Evolutionary conservation across 2,113 vertebrate species (phyloP).

Genomic region (Percina caprodes): DNA sequence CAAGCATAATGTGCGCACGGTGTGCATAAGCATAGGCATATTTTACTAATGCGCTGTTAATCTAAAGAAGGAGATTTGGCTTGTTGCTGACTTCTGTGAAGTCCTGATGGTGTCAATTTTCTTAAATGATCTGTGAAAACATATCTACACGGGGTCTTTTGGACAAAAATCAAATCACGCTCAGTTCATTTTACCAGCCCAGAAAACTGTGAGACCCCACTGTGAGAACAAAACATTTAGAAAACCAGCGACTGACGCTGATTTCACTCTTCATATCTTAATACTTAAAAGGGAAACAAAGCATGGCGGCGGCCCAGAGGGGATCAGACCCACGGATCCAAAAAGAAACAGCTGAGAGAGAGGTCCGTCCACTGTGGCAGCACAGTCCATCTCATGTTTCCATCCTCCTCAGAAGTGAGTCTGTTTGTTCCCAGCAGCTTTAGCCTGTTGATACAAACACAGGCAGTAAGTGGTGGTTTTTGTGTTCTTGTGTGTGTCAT

Average conservation of each 20-base stretch:
- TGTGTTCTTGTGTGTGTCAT: neutral
- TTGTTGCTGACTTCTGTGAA: neutral
- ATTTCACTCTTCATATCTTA: neutral
- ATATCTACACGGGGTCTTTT: neutral
- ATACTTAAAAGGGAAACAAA: neutral
- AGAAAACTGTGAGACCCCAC: neutral
- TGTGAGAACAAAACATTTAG: neutral
- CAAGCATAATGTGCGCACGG: too few relatives aligned
- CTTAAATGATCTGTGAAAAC: neutral
- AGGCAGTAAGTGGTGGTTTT: constrained; percentile 17
- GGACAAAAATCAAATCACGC: neutral
- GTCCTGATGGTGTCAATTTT: neutral
- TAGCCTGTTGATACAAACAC: constrained; percentile 76
- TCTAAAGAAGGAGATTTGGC: neutral
- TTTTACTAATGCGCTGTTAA: too few relatives aligned
- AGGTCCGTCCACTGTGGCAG: neutral
- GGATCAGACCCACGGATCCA: constrained; percentile 10
- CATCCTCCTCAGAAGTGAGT: constrained; percentile 25
- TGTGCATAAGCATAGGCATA: too few relatives aligned
- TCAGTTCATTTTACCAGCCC: neutral
- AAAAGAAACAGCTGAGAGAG: constrained; percentile 1
- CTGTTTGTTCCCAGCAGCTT: constrained; percentile 48
- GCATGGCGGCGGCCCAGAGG: neutral
- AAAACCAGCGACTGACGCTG: neutral
- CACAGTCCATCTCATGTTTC: neutral